These are phyloP conservation scores for Pelobates fuscus DNA, from an alignment of 2,113 vertebrate genomes.

Conservation along the genomic window DNA sequence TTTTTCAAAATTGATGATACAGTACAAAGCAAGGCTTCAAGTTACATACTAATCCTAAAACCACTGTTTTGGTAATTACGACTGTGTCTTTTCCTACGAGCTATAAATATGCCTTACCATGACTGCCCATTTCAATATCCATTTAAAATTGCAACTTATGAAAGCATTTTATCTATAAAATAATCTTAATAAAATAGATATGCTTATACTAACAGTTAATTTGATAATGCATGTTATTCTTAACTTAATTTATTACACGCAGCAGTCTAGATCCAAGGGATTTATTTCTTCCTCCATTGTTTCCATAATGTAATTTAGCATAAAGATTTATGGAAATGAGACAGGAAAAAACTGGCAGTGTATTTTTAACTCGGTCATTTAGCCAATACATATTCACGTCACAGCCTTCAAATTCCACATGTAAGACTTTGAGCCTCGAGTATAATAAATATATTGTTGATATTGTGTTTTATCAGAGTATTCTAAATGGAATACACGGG, in stretches of 20 bases:
- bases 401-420: not conserved
- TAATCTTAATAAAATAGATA: slow-evolving; percentile 35
- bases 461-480: slow-evolving; percentile 4
- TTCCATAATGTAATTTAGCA: slow-evolving; percentile 39
- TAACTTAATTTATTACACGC: slow-evolving; percentile 33
- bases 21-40: too few species aligned
- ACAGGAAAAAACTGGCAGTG: slow-evolving; percentile 3
- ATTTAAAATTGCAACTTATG: not conserved
- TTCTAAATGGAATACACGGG: not conserved
- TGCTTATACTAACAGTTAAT: slow-evolving; percentile 29
- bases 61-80: too few species aligned
- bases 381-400: slow-evolving; percentile 28
- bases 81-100: too few species aligned
- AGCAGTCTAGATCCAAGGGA: slow-evolving; percentile 8
- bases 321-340: slow-evolving; percentile 43
- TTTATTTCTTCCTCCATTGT: slow-evolving; percentile 33
- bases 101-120: too few species aligned
- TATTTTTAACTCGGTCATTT: slow-evolving; percentile 31
- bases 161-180: slow-evolving; percentile 16
- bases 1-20: too few species aligned
- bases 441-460: slow-evolving; percentile 14
- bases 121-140: too few species aligned
- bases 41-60: too few species aligned
- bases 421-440: not conserved
- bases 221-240: slow-evolving; percentile 39